phyloP scores from a whole-genome alignment of 2,113 vertebrate species.

The Lampris incognitus region DNA sequence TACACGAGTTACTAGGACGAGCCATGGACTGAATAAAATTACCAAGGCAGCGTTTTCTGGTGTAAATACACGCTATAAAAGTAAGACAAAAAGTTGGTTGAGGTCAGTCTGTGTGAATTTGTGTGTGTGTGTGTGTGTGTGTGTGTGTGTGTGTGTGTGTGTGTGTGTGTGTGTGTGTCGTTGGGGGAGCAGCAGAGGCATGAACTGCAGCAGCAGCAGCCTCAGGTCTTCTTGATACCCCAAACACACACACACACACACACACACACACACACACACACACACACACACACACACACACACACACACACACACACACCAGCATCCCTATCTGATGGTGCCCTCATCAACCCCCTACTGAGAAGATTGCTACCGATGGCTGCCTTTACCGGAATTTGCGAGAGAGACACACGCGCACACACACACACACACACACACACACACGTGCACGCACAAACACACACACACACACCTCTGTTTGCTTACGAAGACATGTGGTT shows the following conservation, averaged over 20 bases:
- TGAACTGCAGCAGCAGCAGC: conserved; percentile 49
- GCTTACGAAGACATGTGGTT: conserved; percentile 36
- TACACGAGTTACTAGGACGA: no score
- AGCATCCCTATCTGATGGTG: conserved; percentile 72
- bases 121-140: conserved; percentile 17
- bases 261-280: conserved; percentile 36
- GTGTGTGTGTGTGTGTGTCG: conserved; percentile 7
- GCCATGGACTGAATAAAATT: no score
- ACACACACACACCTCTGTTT: conserved; percentile 46
- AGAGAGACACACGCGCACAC: conserved; percentile 3
- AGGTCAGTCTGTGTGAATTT: conserved; percentile 13
- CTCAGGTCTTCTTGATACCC: conserved; percentile 20
- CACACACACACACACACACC: conserved; percentile 59
- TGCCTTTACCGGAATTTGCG: conserved; percentile 70
- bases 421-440: background rate
- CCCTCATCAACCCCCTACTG: conserved; percentile 66
- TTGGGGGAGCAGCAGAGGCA: conserved; percentile 34
- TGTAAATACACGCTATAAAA: no score
- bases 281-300: conserved; percentile 48
- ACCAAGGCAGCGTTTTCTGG: no score
- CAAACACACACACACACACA: conserved; percentile 43
- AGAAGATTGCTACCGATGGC: conserved; percentile 68
- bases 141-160: conserved; percentile 2
- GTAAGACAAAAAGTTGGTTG: conserved; percentile 18
- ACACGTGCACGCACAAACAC: conserved; percentile 15